Conservation (phyloP, 2,888 invertebrate species). For the Nebria salina region DNA sequence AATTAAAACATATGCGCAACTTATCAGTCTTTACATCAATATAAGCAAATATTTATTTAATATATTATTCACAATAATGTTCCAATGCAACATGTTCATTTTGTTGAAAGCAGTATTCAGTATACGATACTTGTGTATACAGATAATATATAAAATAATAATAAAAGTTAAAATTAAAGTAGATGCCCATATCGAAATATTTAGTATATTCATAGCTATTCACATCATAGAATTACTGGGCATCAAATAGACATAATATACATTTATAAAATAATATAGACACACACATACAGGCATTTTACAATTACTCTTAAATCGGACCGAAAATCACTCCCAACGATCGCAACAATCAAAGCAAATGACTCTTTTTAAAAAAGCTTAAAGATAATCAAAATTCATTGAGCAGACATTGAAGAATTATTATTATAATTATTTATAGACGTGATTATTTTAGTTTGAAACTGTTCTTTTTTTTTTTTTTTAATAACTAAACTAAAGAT, state of each 20-base stretch:
- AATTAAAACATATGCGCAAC: conserved; percentile 46
- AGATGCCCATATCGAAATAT: conserved; percentile 3
- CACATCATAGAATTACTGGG: conserved; percentile 16
- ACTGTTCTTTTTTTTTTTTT: neutral
- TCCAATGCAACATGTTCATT: conserved; percentile 36
- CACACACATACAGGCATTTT: conserved; percentile 31
- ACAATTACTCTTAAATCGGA: conserved; percentile 21
- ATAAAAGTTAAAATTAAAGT: conserved; percentile 30
- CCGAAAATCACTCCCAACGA: neutral
- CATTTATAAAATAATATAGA: conserved; percentile 41
- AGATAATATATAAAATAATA: conserved; percentile 34
- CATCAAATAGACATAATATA: conserved; percentile 27
- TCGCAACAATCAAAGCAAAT: conserved; percentile 6
- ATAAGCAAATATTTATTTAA: conserved; percentile 45
- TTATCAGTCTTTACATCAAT: conserved; percentile 47
- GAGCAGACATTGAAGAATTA: conserved; percentile 28
- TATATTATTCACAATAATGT: conserved; percentile 46
- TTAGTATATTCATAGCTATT: conserved; percentile 4
- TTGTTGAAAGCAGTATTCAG: conserved; percentile 43
- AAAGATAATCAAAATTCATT: conserved; percentile 7
- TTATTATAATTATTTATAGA: neutral
- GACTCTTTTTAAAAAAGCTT: conserved; percentile 8
- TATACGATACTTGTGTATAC: conserved; percentile 44
- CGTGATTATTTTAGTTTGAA: neutral
- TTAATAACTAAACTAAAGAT: conserved; percentile 25